phyloP scores from a whole-genome alignment of 64 coral and sea anemone genomes.

The Platygyra sinensis region DNA sequence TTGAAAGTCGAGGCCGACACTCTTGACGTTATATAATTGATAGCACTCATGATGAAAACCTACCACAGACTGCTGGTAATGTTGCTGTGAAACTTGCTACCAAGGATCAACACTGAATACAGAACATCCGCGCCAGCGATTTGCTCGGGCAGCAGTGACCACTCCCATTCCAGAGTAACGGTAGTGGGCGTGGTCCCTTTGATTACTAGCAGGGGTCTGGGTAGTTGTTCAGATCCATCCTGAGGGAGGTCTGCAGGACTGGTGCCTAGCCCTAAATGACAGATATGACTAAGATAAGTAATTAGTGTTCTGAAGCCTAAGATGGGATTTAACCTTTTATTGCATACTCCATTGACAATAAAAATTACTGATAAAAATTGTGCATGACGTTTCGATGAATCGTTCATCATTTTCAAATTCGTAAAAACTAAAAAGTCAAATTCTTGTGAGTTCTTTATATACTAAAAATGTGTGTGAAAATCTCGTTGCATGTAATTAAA shows the following conservation, averaged over 20 bases:
- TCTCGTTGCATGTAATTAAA: too few relatives aligned
- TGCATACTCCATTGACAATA: too few relatives aligned
- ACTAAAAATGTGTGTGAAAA: too few relatives aligned
- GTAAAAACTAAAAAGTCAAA: too few relatives aligned
- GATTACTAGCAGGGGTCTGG: constrained; percentile 52
- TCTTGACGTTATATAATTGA: too few relatives aligned
- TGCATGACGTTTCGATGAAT: too few relatives aligned
- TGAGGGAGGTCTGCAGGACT: background rate
- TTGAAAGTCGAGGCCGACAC: too few relatives aligned
- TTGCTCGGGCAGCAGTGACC: background rate
- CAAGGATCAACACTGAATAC: background rate
- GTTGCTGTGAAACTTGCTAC: constrained; percentile 55
- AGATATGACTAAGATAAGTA: background rate
- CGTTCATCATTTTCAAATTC: too few relatives aligned
- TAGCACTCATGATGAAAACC: background rate
- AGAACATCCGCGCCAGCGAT: background rate
- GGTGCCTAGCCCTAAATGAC: background rate
- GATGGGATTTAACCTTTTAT: background rate
- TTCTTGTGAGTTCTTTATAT: too few relatives aligned
- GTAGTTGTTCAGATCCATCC: background rate
- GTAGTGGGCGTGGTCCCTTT: constrained; percentile 67
- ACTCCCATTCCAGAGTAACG: constrained; percentile 78
- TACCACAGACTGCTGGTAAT: constrained; percentile 66
- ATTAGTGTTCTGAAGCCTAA: background rate
- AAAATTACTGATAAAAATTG: too few relatives aligned